Base-by-base conservation (phyloP, 2,113 vertebrate species). In the Holacanthus passer region DNA sequence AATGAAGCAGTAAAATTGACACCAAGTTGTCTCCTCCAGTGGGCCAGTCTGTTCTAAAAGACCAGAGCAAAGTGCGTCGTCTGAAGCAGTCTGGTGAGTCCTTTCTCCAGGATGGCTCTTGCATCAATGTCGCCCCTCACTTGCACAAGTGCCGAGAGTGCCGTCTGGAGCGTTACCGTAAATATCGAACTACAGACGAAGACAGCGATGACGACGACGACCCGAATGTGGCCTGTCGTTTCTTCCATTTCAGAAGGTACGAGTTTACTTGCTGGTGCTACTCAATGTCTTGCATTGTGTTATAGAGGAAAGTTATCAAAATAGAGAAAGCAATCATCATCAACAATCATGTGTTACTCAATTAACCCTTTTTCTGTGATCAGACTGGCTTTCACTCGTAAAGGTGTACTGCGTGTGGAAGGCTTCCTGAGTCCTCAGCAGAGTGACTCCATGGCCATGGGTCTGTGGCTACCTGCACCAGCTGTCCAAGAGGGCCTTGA, bases 111-210 rank as follows among this genome's bases (percentile, higher is more conserved):
- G 98, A 99, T 64, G 98, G 98, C 48, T 99, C 98, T 22, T 99
- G 98, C 89, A 99, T 99, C 93, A 99, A 98, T 1, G 98, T 99
- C 62, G 98, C 98, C 4, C 98, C 98, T 64, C 98, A 99, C 89
- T 94, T 99, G 90, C 98, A 99, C 93, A 99, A 99, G 93, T 99
- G 98, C 87, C 96, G 98, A 0, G 98, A 99, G 89, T 99, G 98
- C 88, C 97, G 98, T 29, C 93, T 99, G 86, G 98, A 99, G 87
- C 96, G 98, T 41, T 99, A 99, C 87, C 95, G 98, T 41, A 99
- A 99, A 89, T 97, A 97, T 88, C 97, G 98, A 59, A 89, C 31
- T 35, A 80, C 89, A 13, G 97, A 99, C 7, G 97, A 97, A 41
- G 97, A 99, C 22, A 96, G 96, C 3, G 96, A 96, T 1, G 94